phyloP scores from a whole-genome alignment of 2,797 vertebrate genomes.

The Sarcoramphus papa region DNA sequence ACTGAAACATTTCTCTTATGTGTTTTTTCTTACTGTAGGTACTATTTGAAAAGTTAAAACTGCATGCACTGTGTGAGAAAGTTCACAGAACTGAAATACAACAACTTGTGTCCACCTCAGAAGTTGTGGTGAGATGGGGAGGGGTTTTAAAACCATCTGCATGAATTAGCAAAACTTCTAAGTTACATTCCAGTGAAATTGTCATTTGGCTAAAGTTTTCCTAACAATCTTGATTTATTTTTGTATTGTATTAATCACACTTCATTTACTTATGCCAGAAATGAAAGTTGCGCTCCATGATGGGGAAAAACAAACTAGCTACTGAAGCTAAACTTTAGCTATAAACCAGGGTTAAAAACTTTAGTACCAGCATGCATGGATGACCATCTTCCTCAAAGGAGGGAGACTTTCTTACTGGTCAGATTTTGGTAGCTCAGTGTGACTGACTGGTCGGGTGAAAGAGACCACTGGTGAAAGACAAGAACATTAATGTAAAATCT shows the following conservation, averaged over 20 bases:
- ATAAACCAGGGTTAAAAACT: neutral
- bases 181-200: neutral
- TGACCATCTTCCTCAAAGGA: neutral
- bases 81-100: conserved; percentile 80
- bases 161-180: neutral
- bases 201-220: neutral
- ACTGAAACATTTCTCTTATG: neutral
- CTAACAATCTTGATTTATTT: neutral
- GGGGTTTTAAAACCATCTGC: neutral
- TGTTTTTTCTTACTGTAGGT: conserved; percentile 73
- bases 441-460: neutral
- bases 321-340: neutral
- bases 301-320: neutral
- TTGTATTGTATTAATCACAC: neutral
- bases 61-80: conserved; percentile 80
- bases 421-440: neutral
- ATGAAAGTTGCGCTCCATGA: neutral
- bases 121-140: conserved; percentile 78
- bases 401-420: neutral
- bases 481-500: neutral
- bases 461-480: neutral
- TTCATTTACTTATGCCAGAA: neutral
- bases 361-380: neutral
- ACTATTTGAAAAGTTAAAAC: conserved; percentile 88
- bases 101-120: conserved; percentile 86